Percentiles rank a stretch among this genome's conserved stretches.
phyloP scores from a whole-genome alignment of 2,113 vertebrate species.

The Tursiops truncatus region DNA sequence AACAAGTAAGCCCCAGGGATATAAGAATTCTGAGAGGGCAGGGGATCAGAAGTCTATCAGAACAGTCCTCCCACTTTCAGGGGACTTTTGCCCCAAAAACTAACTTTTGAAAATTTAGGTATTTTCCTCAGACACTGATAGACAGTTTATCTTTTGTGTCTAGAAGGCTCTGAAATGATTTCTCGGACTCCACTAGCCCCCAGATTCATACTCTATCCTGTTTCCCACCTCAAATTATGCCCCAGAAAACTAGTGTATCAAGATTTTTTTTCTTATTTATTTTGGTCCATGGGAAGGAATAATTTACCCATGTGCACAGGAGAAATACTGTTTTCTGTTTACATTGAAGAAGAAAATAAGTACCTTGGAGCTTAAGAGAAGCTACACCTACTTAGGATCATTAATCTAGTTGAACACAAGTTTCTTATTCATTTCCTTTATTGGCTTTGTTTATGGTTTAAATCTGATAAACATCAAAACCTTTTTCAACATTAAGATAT shows the following conservation, averaged over 20 bases:
- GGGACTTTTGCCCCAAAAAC: not conserved
- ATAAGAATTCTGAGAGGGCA: not conserved
- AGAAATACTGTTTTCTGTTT: constrained; percentile 50
- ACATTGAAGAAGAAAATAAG: not conserved
- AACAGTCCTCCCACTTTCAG: not conserved
- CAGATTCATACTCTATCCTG: not conserved
- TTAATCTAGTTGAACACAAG: not conserved
- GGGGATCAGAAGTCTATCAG: not conserved
- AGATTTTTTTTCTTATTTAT: not conserved
- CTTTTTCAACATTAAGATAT: not conserved
- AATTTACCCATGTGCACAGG: not conserved
- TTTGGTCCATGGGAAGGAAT: constrained; percentile 27
- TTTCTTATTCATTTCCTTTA: not conserved
- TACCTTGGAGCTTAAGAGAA: not conserved
- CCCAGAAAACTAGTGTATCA: not conserved
- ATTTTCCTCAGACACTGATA: not conserved
- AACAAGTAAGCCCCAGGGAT: not conserved
- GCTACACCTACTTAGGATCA: not conserved
- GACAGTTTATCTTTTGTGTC: constrained; percentile 7
- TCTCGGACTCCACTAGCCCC: not conserved
- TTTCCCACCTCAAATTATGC: not conserved
- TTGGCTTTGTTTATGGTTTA: not conserved
- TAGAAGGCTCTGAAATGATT: constrained; percentile 24
- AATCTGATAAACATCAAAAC: not conserved
- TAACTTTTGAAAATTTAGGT: not conserved